Conservation (phyloP, 2,797 vertebrate genomes). For the Sarcophilus harrisii region DNA sequence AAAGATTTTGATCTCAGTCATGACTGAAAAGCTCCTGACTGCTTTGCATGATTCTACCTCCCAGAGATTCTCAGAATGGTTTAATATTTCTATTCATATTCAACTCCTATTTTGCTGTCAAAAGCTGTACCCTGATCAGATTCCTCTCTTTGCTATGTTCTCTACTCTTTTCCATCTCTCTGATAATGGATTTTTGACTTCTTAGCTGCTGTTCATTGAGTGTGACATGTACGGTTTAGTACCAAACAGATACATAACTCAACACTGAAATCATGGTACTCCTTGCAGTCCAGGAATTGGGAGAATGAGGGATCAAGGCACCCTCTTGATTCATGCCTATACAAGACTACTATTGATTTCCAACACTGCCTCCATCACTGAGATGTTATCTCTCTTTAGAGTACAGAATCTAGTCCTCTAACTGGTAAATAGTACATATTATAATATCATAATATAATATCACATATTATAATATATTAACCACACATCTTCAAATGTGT, state of each 20-base stretch:
- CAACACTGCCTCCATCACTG: not conserved
- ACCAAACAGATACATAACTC: not conserved
- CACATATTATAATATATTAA: no score
- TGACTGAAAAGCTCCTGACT: not conserved
- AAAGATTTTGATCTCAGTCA: not conserved
- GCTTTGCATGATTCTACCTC: not conserved
- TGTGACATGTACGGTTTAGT: not conserved
- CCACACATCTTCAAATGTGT: not conserved
- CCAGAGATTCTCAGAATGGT: not conserved
- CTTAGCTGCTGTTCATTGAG: not conserved
- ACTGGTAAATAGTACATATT: not conserved
- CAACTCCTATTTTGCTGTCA: not conserved
- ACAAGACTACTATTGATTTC: not conserved
- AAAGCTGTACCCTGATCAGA: not conserved
- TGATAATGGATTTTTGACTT: not conserved
- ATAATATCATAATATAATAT: no score
- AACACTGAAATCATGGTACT: not conserved
- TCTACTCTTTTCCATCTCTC: not conserved
- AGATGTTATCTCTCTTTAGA: not conserved
- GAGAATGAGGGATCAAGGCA: no score
- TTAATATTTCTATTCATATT: not conserved
- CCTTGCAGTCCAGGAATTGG: no score
- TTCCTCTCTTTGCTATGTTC: not conserved
- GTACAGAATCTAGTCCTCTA: not conserved
- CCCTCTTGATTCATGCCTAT: not conserved